Conservation (phyloP, 2,113 vertebrate genomes). For the Xerus inauris region DNA sequence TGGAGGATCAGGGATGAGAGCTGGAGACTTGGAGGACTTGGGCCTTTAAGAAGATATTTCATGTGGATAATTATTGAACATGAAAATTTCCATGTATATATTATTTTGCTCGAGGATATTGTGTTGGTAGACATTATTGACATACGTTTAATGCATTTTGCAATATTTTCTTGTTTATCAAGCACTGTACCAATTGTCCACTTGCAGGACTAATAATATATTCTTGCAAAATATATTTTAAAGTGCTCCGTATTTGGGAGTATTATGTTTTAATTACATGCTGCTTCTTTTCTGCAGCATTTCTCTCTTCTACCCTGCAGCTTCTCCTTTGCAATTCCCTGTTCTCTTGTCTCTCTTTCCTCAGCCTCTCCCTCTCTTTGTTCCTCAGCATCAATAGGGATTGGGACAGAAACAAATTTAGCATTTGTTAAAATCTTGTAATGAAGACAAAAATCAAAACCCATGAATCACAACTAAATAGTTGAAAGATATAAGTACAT, state of each 20-base stretch:
- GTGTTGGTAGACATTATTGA: not conserved
- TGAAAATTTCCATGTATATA: not conserved
- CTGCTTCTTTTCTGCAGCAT: not conserved
- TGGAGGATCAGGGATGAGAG: not conserved
- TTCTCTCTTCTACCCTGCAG: accelerated
- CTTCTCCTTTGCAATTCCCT: not conserved
- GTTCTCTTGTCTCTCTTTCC: not conserved
- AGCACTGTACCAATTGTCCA: not conserved
- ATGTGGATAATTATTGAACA: not conserved
- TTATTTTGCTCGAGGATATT: not conserved
- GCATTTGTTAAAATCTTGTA: not conserved
- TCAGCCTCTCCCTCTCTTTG: not conserved
- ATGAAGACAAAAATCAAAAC: not conserved
- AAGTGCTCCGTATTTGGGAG: not conserved
- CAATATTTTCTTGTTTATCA: not conserved
- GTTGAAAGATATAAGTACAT: not conserved
- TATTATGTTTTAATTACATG: not conserved
- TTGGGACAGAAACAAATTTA: not conserved
- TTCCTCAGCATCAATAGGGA: not conserved
- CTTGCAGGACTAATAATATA: not conserved
- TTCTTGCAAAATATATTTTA: not conserved
- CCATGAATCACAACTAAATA: not conserved
- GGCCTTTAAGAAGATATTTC: not conserved
- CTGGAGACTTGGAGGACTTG: not conserved
- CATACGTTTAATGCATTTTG: not conserved